Base-by-base conservation (phyloP, 1,140 invertebrate genomes). In the Melitaea cinxia region DNA sequence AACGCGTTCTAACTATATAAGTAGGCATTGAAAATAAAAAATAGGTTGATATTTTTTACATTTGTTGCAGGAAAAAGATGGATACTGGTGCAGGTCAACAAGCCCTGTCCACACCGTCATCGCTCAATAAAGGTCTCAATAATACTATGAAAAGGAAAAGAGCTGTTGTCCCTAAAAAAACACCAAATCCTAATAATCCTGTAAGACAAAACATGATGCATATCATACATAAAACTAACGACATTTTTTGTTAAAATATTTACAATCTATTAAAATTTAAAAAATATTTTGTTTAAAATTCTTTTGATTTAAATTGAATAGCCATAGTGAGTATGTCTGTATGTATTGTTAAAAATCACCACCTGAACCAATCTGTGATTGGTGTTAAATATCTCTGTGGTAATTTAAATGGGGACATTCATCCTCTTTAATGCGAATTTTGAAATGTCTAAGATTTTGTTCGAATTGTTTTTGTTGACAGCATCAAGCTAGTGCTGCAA, bases 101-200 rank as follows among this genome's bases (percentile, higher is more conserved):
- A 71, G 76, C 78, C 53, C 57, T 81, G 37, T 78, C 85, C 49
- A 74, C 82, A 62, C 77, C 81, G 70, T 69, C 77, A 53, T 65
- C 82, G 70, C 49, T 80, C 47, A 85, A 72, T 70, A 89, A 85
- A 78, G 78, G 76, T 65, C 66, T 80, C 50, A 88, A 77, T 80
- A 86, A 75, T 78, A 74, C 82, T 68, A 75, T 85, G 39, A 91
- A 88, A 73, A 77, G 87, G 63, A 91, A 89, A 76, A 85, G 87
- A 77, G 73, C 85, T 56, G 77, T 82, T 65, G 80, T 82, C 55
- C 82, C 85, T 65, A 91, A 89, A 71, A 91, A 91, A 79, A 71
- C 80, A 61, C 69, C 77, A 69, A 89, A 88, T 73, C 68, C 74
- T 65, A 83, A 70, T 65, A 79, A 81, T 73, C 73, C 78, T 72